These are phyloP conservation scores for Phaethon lepturus DNA, from an alignment of 2,113 vertebrate genomes.

Conservation along the genomic window DNA sequence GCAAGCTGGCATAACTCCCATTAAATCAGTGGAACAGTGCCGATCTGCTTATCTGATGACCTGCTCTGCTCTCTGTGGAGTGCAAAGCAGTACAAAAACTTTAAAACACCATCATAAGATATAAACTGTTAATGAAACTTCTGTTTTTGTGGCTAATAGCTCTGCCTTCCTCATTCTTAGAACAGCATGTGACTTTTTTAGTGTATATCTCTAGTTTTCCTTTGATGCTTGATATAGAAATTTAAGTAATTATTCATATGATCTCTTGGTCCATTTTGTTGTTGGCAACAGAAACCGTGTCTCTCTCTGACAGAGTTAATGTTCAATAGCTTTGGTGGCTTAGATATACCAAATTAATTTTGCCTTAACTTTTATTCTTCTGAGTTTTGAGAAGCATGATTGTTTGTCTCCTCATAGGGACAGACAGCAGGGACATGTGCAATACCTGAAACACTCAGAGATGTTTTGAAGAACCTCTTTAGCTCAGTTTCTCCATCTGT, in stretches of 20 bases:
- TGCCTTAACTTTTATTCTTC: not conserved
- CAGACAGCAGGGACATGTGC: conserved; percentile 56
- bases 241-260: not conserved
- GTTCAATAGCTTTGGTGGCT: not conserved
- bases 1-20: conserved; percentile 4
- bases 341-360: not conserved
- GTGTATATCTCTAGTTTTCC: not conserved
- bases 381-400: not conserved
- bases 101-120: not conserved
- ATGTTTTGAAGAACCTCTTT: conserved; percentile 81
- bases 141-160: not conserved
- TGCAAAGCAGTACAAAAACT: not conserved
- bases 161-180: not conserved
- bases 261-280: not conserved
- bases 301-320: not conserved
- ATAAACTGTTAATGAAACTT: not conserved
- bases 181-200: not conserved
- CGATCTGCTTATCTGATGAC: conserved; percentile 32
- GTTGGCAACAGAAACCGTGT: not conserved
- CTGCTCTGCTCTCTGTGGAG: not conserved
- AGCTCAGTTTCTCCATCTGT: conserved; percentile 81
- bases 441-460: conserved; percentile 70
- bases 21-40: not conserved
- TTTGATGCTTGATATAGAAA: not conserved
- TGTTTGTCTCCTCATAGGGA: conserved; percentile 54